Percentiles rank a stretch among this genome's conserved stretches.
Conservation (phyloP, 2,888 invertebrate genomes). For the Anoplius nigerrimus region DNA sequence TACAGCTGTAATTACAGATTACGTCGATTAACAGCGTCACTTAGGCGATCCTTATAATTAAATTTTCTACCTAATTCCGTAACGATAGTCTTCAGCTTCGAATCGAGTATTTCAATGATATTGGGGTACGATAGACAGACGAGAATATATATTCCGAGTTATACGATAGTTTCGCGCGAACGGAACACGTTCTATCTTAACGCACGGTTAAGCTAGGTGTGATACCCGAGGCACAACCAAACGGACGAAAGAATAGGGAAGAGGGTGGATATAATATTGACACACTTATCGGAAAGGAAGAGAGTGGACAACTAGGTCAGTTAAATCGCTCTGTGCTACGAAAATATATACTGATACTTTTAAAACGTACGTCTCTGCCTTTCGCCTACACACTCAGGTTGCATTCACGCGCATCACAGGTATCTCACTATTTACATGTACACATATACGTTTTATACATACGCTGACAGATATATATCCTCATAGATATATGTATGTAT, state of each 20-base stretch:
- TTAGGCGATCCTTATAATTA: no score
- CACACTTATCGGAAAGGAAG: background rate
- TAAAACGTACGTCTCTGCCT: constrained; percentile 23
- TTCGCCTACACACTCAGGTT: constrained; percentile 33
- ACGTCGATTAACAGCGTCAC: no score
- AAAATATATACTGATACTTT: constrained; percentile 60
- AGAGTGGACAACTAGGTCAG: constrained; percentile 10
- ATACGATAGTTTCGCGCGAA: background rate
- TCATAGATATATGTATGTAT: constrained; percentile 32
- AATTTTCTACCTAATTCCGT: no score
- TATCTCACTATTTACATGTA: constrained; percentile 34
- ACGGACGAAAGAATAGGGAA: no score
- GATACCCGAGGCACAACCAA: no score
- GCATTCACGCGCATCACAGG: constrained; percentile 34
- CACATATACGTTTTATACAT: constrained; percentile 32
- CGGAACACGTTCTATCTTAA: no score
- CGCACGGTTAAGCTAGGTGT: no score
- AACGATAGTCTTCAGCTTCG: background rate
- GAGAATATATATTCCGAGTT: no score
- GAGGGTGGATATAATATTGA: no score
- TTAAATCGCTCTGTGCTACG: constrained; percentile 62
- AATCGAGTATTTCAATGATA: background rate
- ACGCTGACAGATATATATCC: constrained; percentile 10
- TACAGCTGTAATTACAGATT: no score
- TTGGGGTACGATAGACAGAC: background rate